phyloP scores from a whole-genome alignment of 2,113 vertebrate genomes.

The Nymphicus hollandicus region DNA sequence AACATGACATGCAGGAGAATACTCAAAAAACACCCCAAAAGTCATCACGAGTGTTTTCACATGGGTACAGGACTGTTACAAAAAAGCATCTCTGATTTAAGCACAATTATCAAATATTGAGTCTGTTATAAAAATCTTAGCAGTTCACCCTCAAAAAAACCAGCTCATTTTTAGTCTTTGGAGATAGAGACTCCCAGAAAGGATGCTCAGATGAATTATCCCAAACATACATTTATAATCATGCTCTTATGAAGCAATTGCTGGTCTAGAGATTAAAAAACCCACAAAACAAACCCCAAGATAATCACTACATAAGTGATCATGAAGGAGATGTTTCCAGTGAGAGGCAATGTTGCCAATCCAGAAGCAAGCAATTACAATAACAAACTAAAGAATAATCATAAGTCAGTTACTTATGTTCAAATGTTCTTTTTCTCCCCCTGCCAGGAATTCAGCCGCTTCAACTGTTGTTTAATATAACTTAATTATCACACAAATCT shows the following conservation, averaged over 20 bases:
- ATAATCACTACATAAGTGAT: not conserved
- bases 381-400: not conserved
- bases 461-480: not conserved
- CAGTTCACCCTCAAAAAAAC: not conserved
- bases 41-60: not conserved
- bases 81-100: not conserved
- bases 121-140: not conserved
- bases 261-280: not conserved
- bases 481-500: not conserved
- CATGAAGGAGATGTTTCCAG: not conserved
- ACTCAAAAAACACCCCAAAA: accelerated
- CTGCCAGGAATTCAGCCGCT: not conserved
- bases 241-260: not conserved
- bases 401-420: not conserved
- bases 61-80: accelerated
- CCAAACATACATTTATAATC: not conserved
- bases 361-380: not conserved
- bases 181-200: not conserved
- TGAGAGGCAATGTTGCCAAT: not conserved
- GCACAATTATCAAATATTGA: not conserved
- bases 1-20: accelerated
- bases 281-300: not conserved
- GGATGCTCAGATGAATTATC: not conserved
- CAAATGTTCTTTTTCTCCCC: not conserved
- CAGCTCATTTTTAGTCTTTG: not conserved